These are phyloP conservation scores for Pycnomerus fuliginosus DNA, from an alignment of 2,888 invertebrate species.

Conservation along the genomic window DNA sequence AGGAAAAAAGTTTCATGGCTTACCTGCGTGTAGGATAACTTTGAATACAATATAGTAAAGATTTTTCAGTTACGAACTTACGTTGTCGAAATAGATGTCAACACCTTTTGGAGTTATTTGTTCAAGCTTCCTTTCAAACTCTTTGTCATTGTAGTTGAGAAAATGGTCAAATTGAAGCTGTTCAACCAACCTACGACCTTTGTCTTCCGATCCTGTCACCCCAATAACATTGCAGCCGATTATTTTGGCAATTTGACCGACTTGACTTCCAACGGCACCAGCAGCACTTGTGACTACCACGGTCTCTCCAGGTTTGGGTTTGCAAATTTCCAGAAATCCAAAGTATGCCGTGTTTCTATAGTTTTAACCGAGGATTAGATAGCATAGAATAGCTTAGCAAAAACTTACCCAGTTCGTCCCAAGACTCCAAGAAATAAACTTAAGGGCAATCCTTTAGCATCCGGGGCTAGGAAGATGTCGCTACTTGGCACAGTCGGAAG, in stretches of 20 bases:
- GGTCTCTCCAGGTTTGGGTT: slow-evolving; percentile 71
- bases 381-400: background rate
- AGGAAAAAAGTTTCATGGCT: no score
- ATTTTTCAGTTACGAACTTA: slow-evolving; percentile 47
- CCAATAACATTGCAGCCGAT: slow-evolving; percentile 71
- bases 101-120: slow-evolving; percentile 68
- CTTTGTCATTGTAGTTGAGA: slow-evolving; percentile 69
- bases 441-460: slow-evolving; percentile 57
- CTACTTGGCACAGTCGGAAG: slow-evolving; percentile 58
- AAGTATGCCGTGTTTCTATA: slow-evolving; percentile 76
- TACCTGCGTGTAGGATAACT: no score
- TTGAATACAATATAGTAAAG: no score
- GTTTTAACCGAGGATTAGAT: no score
- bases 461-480: slow-evolving; percentile 60
- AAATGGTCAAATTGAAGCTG: slow-evolving; percentile 67
- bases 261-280: slow-evolving; percentile 75
- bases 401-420: slow-evolving; percentile 70
- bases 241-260: slow-evolving; percentile 77
- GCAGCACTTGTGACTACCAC: slow-evolving; percentile 73
- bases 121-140: slow-evolving; percentile 58
- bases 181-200: slow-evolving; percentile 65
- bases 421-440: slow-evolving; percentile 67
- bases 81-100: slow-evolving; percentile 78
- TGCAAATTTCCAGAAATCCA: slow-evolving; percentile 69
- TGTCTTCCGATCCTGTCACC: slow-evolving; percentile 68